Evolutionary conservation across 2,113 vertebrate species (phyloP).

Genomic region (Nothoprocta perdicaria): DNA sequence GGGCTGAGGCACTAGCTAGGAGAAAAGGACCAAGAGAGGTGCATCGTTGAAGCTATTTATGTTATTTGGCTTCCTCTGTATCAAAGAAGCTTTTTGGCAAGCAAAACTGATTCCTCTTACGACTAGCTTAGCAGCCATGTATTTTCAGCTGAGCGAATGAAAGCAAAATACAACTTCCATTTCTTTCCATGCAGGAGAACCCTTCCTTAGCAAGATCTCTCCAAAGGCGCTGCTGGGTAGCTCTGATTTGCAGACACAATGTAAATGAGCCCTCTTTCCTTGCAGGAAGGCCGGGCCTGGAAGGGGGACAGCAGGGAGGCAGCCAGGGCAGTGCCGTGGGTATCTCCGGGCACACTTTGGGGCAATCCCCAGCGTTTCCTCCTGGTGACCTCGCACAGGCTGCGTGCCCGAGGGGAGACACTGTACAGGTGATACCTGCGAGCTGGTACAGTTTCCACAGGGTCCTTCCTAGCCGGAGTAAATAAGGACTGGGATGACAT

Average conservation of each 20-base stretch:
- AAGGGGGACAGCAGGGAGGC: background rate
- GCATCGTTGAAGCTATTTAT: background rate
- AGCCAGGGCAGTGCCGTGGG: background rate
- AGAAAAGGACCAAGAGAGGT: background rate
- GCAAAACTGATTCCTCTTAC: background rate
- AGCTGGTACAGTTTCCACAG: background rate
- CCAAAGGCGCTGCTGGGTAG: background rate
- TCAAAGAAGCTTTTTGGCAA: background rate
- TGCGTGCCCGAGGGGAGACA: background rate
- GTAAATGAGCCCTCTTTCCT: background rate
- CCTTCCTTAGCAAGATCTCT: background rate
- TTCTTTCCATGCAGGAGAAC: no score
- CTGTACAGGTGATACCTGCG: background rate
- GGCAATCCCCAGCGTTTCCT: background rate
- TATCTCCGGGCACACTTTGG: background rate
- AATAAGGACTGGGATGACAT: background rate
- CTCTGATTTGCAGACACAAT: background rate
- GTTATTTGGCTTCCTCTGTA: background rate
- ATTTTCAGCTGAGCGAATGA: background rate
- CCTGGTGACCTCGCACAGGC: accelerated
- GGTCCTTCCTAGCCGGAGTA: background rate
- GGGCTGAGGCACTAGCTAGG: background rate
- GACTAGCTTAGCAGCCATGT: background rate
- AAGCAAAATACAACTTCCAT: background rate
- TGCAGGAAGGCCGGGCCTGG: background rate